phyloP scores from a whole-genome alignment of 2,888 invertebrate species.

The Metacarcinus magister region DNA sequence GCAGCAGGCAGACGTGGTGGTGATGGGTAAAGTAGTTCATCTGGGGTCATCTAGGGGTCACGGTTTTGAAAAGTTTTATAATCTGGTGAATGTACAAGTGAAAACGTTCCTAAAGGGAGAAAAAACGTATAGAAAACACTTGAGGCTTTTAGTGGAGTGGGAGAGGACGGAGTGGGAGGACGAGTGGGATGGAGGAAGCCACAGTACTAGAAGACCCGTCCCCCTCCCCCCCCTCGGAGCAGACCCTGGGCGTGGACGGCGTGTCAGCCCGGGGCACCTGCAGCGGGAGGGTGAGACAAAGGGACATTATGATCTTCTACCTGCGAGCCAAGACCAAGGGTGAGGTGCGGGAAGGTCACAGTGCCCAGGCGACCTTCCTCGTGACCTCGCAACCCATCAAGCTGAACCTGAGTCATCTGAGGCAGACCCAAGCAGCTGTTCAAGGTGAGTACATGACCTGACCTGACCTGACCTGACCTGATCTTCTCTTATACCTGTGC shows the following conservation, averaged over 20 bases:
- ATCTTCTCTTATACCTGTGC: background rate
- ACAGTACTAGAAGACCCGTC: constrained; percentile 63
- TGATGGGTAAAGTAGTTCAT: constrained; percentile 69
- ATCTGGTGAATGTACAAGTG: constrained; percentile 52
- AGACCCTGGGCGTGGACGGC: constrained; percentile 58
- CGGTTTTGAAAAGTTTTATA: constrained; percentile 42
- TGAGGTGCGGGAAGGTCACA: constrained; percentile 64
- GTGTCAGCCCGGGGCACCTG: constrained; percentile 67
- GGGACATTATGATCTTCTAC: constrained; percentile 72
- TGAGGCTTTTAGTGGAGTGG: background rate
- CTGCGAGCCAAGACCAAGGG: constrained; percentile 31
- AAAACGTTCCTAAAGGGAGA: constrained; percentile 70
- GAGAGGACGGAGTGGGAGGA: background rate
- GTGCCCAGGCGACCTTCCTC: constrained; percentile 36
- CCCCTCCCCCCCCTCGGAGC: background rate
- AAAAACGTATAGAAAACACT: background rate
- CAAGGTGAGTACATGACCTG: constrained; percentile 51
- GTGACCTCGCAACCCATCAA: constrained; percentile 75
- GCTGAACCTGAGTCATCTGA: constrained; percentile 67
- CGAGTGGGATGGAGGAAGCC: constrained; percentile 54
- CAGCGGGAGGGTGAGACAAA: constrained; percentile 64
- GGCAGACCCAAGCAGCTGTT: constrained; percentile 61
- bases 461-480: background rate
- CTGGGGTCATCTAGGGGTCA: constrained; percentile 64
- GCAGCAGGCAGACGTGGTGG: constrained; percentile 66